A percentile compares a stretch with the other conserved stretches of the same genome.
Evolutionary conservation across 2,797 vertebrate genomes (phyloP).

Genomic region (Chaetodon trifasciatus): DNA sequence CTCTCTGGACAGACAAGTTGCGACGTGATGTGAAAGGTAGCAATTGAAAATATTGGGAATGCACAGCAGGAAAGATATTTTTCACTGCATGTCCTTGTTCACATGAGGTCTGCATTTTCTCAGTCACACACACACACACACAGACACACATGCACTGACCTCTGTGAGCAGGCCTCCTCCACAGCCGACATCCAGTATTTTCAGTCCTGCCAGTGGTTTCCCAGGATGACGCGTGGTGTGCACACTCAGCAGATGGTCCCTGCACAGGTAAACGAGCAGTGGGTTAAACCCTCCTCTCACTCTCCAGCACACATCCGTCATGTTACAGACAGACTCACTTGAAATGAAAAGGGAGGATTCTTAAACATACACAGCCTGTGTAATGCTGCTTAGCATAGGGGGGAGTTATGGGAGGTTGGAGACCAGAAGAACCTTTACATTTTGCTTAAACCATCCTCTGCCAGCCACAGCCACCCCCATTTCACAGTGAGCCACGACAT

Average conservation of each 20-base stretch:
- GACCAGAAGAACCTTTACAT: neutral
- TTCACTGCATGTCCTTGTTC: conserved; percentile 11
- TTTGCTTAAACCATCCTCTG: conserved; percentile 6
- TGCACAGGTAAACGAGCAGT: conserved; percentile 64
- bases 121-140: neutral
- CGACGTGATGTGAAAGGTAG: conserved; percentile 50
- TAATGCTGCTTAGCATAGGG: neutral
- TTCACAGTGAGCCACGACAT: conserved; percentile 9
- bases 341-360: conserved; percentile 7
- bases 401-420: neutral
- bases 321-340: neutral
- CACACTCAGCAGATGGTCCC: conserved; percentile 92
- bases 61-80: conserved; percentile 7
- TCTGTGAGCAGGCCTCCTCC: conserved; percentile 95
- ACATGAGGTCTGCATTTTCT: neutral
- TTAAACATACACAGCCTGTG: neutral
- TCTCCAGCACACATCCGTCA: neutral
- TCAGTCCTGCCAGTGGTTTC: conserved; percentile 89
- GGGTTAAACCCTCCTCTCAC: neutral
- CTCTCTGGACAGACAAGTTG: neutral
- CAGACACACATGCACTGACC: conserved; percentile 78
- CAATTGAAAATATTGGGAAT: conserved; percentile 48
- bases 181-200: conserved; percentile 94
- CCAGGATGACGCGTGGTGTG: conserved; percentile 82
- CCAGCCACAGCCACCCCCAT: conserved; percentile 15